Percentiles rank a stretch among this genome's conserved stretches.
phyloP scores from a whole-genome alignment of 2,797 vertebrate species.

The Sciurus vulgaris region DNA sequence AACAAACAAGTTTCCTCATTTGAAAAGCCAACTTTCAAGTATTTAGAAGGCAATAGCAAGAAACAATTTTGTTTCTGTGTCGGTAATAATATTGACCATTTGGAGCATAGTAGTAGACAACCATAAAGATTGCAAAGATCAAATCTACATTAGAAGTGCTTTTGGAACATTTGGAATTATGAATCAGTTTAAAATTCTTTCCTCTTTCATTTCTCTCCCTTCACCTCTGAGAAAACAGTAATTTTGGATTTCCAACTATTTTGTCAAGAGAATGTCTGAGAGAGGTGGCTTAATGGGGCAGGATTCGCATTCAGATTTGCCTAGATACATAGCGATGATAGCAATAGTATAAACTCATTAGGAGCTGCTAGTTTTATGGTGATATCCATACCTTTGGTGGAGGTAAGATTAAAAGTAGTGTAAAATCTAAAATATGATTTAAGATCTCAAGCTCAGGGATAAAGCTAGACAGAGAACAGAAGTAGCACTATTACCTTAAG shows the following conservation, averaged over 20 bases:
- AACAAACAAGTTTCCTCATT: constrained; percentile 37
- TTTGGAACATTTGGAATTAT: constrained; percentile 48
- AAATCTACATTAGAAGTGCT: not conserved
- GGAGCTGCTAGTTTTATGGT: not conserved
- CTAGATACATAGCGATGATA: not conserved
- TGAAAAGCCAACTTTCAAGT: not conserved
- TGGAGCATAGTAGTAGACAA: not conserved
- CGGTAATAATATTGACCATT: not conserved
- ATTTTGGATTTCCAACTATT: constrained; percentile 55
- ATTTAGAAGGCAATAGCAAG: not conserved
- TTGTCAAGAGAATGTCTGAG: constrained; percentile 33
- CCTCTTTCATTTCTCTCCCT: not conserved
- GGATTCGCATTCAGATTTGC: constrained; percentile 43
- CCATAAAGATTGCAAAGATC: not conserved
- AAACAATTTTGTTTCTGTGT: constrained; percentile 1
- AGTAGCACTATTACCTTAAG: constrained; percentile 15
- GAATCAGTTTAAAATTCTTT: constrained; percentile 5
- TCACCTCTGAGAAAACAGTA: constrained; percentile 49
- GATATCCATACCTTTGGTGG: not conserved
- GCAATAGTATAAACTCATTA: not conserved
- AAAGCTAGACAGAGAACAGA: not conserved
- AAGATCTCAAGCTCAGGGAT: constrained; percentile 3
- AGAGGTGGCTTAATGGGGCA: not conserved
- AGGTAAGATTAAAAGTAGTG: not conserved
- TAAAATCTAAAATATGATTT: not conserved